Percentiles rank a stretch among this genome's conserved stretches.
Conservation (phyloP, 2,797 vertebrate genomes). For the Clamator glandarius region DNA sequence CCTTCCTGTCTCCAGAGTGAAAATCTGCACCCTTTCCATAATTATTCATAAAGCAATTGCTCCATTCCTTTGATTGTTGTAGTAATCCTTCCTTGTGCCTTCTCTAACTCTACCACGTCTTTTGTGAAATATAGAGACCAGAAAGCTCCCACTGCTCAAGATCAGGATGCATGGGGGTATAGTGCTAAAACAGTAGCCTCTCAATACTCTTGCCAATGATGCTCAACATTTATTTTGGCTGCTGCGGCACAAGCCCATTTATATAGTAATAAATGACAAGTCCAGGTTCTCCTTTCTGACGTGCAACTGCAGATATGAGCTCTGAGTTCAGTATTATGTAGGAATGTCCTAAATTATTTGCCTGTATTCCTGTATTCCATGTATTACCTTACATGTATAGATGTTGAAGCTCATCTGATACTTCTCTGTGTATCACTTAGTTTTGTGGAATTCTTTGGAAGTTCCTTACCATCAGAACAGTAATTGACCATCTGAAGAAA, state of each 20-base stretch:
- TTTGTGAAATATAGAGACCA: neutral
- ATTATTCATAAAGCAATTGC: neutral
- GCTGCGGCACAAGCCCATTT: neutral
- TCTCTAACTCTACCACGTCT: neutral
- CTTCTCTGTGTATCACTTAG: neutral
- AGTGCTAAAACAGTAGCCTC: neutral
- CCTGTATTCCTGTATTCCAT: neutral
- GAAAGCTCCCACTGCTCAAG: neutral
- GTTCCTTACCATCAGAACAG: neutral
- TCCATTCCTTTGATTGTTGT: neutral
- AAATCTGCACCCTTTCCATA: neutral
- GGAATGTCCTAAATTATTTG: neutral
- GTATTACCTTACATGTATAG: neutral
- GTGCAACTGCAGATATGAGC: neutral
- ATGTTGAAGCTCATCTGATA: neutral
- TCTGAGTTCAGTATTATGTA: neutral
- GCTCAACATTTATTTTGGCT: neutral
- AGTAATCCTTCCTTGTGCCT: neutral
- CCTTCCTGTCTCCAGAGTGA: neutral
- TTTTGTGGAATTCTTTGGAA: neutral
- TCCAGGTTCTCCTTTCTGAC: neutral
- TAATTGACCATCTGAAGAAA: neutral
- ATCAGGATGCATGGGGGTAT: neutral
- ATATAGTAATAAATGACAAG: neutral
- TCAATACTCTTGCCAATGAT: neutral